These are phyloP conservation scores for Pampusana beccarii DNA, from an alignment of 2,113 vertebrate species.

Conservation along the genomic window DNA sequence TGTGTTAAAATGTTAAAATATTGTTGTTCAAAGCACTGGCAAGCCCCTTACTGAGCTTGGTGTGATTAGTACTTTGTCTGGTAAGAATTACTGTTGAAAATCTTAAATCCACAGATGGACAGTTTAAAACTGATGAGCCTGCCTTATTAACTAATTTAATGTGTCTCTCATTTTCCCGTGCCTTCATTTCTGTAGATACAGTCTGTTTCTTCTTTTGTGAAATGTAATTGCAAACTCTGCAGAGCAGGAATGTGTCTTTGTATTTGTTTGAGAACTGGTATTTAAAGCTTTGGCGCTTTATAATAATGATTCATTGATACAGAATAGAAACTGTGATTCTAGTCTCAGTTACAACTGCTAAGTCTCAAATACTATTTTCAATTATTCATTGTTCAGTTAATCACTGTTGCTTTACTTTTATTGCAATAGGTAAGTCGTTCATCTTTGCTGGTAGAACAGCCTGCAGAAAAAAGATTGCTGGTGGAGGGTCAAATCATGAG, in stretches of 20 bases:
- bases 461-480: slow-evolving; percentile 80
- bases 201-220: not conserved
- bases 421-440: slow-evolving; percentile 82
- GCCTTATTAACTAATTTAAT: not conserved
- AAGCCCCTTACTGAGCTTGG: not conserved
- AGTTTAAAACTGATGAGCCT: not conserved
- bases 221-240: not conserved
- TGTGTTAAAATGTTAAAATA: not conserved
- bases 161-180: not conserved
- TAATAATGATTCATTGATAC: not conserved
- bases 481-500: slow-evolving; percentile 82
- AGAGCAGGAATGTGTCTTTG: not conserved
- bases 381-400: not conserved
- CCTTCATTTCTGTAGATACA: not conserved
- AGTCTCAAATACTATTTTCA: not conserved
- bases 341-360: not conserved
- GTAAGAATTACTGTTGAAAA: not conserved
- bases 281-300: not conserved
- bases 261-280: not conserved
- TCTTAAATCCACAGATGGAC: not conserved
- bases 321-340: not conserved
- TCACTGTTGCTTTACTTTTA: slow-evolving; percentile 29
- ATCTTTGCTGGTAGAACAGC: slow-evolving; percentile 83
- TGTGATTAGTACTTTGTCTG: not conserved
- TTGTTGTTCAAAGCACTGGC: not conserved